Base-by-base conservation (phyloP, 2,113 vertebrate species). In the Rhea americana region DNA sequence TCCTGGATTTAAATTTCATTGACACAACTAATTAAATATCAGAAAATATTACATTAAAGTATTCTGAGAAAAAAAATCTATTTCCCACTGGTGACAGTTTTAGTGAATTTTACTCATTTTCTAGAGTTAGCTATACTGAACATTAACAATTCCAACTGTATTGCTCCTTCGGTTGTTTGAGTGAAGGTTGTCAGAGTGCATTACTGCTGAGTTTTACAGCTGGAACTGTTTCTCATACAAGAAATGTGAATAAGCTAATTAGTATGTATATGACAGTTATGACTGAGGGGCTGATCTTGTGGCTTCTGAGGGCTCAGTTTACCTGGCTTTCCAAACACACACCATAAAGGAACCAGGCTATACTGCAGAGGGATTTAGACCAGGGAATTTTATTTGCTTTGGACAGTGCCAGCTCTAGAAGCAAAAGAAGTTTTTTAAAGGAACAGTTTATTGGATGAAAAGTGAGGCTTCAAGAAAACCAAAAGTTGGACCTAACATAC, bases 1-100 rank as follows among this genome's bases (percentile, higher is more conserved):
- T 17, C n/a, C 35, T 89, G 55, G n/a, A 66, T 85, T 81, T 67
- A 82, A 37, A 72, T 65, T 70, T 50, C 20, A 78, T 62, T 82
- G 87, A 67, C 17, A 67, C 0, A 9, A 30, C 18, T 85, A 84
- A 90, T 94, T 94, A 89, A 94, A 87, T 62, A 91, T 66, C 48
- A 82, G 59, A 90, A 91, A 91, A 79, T 45, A 39, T 35, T 79
- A 21, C 25, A 39, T 51, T 10, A 79, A 75, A 77, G 73, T 76
- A 83, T 55, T 75, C 19, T 3, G 13, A 9, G 19, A 5, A 66
- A 67, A 48, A 80, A 48, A 14, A 35, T 67, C 2, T 67, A 2
- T 61, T 90, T 72, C 61, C 28, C 20, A 62, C 6, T 37, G 41
- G 37, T 7, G 6, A 32, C 9, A 78, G 78, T 84, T 75, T 61